Conservation (phyloP, 2,888 invertebrate genomes). For the Bombyx huttoni region DNA sequence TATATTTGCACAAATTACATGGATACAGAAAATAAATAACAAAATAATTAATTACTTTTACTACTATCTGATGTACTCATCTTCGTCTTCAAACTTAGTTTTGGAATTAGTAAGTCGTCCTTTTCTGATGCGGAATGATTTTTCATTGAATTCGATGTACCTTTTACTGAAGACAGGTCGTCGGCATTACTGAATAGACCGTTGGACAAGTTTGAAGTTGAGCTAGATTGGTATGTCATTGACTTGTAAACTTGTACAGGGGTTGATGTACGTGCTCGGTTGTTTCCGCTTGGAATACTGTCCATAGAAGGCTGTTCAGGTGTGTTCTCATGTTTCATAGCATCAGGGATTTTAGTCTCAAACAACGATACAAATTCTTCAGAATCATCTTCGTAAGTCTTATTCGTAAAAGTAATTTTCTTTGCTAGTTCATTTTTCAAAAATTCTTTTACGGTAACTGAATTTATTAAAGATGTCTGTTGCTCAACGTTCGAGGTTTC, state of each 20-base stretch:
- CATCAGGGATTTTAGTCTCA: slow-evolving; percentile 59
- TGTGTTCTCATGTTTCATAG: slow-evolving; percentile 31
- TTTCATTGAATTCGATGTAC: slow-evolving; percentile 51
- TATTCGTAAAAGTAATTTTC: slow-evolving; percentile 56
- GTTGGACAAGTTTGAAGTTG: slow-evolving; percentile 60
- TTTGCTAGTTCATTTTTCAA: slow-evolving; percentile 51
- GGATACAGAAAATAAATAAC: slow-evolving; percentile 8
- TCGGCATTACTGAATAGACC: slow-evolving; percentile 67
- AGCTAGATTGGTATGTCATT: slow-evolving; percentile 53
- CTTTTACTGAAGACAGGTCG: slow-evolving; percentile 71
- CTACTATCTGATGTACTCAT: slow-evolving; percentile 43
- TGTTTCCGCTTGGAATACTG: slow-evolving; percentile 29
- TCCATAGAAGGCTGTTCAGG: slow-evolving; percentile 31
- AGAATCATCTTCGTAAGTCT: slow-evolving; percentile 33
- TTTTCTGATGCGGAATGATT: slow-evolving; percentile 62
- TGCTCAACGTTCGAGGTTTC: slow-evolving; percentile 38
- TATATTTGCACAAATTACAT: slow-evolving; percentile 8
- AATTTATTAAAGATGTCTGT: slow-evolving; percentile 44
- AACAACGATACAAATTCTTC: slow-evolving; percentile 49
- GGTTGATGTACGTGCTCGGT: slow-evolving; percentile 71
- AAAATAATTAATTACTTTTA: slow-evolving; percentile 40
- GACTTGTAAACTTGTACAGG: slow-evolving; percentile 67
- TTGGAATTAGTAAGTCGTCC: slow-evolving; percentile 63
- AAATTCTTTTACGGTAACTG: slow-evolving; percentile 66
- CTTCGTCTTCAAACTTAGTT: slow-evolving; percentile 51